A percentile compares a stretch with the other conserved stretches of the same genome.
Evolutionary conservation across 2,888 invertebrate genomes (phyloP).

Genomic region (Biston stratarius): DNA sequence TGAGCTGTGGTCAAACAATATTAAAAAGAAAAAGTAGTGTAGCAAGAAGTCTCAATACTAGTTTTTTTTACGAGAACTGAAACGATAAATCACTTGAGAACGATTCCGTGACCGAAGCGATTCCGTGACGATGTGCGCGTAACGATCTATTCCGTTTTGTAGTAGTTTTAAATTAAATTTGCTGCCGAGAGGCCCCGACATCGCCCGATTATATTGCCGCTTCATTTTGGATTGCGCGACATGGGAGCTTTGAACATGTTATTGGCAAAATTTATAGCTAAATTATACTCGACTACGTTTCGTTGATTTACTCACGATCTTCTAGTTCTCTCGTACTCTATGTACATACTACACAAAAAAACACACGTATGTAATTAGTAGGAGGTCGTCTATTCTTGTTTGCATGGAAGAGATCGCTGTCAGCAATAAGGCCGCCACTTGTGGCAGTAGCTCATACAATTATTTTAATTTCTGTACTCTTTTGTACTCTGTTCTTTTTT

Average conservation of each 20-base stretch:
- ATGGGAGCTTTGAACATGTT: constrained; percentile 9
- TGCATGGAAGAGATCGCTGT: too few species aligned
- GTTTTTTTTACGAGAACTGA: constrained; percentile 43
- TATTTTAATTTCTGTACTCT: too few species aligned
- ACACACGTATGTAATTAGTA: too few species aligned
- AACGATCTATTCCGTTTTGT: constrained; percentile 36
- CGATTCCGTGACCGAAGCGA: constrained; percentile 42
- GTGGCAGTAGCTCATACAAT: too few species aligned
- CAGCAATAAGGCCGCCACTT: too few species aligned
- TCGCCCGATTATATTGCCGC: constrained; percentile 28
- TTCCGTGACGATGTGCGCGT: constrained; percentile 36
- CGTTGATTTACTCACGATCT: background rate
- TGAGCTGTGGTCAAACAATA: too few species aligned
- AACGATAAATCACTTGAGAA: constrained; percentile 50
- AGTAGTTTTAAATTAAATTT: constrained; percentile 37
- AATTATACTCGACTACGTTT: background rate
- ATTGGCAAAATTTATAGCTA: background rate
- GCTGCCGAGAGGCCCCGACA: constrained; percentile 23
- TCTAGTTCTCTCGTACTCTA: background rate
- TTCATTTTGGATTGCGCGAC: constrained; percentile 28
- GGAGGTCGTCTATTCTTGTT: too few species aligned
- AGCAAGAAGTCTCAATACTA: too few species aligned
- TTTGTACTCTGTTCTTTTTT: too few species aligned
- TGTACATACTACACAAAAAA: too few species aligned
- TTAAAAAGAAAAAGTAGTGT: too few species aligned